Conservation (phyloP, 2,113 vertebrate genomes). For the Phalacrocorax aristotelis region DNA sequence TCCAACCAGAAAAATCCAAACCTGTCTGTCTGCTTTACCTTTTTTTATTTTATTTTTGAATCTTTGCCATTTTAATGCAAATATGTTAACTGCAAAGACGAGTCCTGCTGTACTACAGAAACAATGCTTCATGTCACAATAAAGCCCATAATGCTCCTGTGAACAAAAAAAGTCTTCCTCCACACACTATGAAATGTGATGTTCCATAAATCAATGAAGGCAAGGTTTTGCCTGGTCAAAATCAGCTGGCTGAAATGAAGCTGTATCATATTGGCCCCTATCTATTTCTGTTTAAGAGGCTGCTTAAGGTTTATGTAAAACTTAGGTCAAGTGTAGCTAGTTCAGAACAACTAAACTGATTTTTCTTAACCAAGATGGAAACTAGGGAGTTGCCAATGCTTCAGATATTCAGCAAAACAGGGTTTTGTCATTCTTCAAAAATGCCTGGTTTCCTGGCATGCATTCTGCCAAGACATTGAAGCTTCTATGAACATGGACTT, state of each 20-base stretch:
- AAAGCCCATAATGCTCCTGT: not conserved
- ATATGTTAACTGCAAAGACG: not conserved
- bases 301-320: not conserved
- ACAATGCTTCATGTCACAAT: not conserved
- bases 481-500: not conserved
- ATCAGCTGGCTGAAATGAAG: not conserved
- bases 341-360: not conserved
- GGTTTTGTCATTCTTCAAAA: not conserved
- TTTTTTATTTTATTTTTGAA: not conserved
- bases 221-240: not conserved
- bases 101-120: not conserved
- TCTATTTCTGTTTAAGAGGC: not conserved
- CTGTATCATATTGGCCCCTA: not conserved
- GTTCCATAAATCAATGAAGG: not conserved
- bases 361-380: not conserved
- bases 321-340: not conserved
- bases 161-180: not conserved
- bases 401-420: not conserved
- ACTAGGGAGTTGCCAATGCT: not conserved
- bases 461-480: not conserved
- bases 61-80: not conserved
- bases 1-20: not conserved
- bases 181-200: not conserved
- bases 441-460: not conserved
- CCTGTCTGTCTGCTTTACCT: not conserved